These are phyloP conservation scores for Mus spretus DNA, from an alignment of 2,797 vertebrate species.

Conservation along the genomic window DNA sequence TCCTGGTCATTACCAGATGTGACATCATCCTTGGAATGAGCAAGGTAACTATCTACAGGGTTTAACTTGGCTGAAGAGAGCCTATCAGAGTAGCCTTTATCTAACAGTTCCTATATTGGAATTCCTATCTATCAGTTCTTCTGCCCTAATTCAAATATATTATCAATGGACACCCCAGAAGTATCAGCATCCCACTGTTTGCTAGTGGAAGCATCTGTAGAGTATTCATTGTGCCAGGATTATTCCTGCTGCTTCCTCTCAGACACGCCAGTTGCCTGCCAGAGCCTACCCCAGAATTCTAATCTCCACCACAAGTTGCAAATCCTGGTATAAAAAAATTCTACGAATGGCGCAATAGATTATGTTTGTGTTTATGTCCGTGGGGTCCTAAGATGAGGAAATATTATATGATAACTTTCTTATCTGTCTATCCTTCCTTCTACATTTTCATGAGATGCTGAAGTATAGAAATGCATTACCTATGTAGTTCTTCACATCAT, in stretches of 20 bases:
- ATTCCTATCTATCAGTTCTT: background rate
- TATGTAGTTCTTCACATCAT: background rate
- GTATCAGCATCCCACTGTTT: background rate
- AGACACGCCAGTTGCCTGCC: accelerated
- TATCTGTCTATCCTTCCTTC: background rate
- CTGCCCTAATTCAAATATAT: background rate
- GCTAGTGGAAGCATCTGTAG: background rate
- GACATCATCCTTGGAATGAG: background rate
- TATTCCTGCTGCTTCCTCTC: background rate
- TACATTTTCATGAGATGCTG: background rate
- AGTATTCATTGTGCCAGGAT: background rate
- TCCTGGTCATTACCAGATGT: background rate
- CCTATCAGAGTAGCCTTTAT: background rate
- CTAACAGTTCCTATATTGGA: background rate
- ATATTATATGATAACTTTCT: background rate
- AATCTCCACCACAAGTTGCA: background rate
- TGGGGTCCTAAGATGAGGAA: background rate
- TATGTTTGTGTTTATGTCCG: background rate
- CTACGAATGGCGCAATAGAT: background rate
- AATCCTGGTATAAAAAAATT: background rate
- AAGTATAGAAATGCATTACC: background rate
- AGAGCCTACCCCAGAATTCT: accelerated
- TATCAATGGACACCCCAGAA: background rate
- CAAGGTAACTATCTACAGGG: background rate
- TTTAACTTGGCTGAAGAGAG: background rate